phyloP scores from a whole-genome alignment of 2,113 vertebrate species.

The Capreolus pygargus region DNA sequence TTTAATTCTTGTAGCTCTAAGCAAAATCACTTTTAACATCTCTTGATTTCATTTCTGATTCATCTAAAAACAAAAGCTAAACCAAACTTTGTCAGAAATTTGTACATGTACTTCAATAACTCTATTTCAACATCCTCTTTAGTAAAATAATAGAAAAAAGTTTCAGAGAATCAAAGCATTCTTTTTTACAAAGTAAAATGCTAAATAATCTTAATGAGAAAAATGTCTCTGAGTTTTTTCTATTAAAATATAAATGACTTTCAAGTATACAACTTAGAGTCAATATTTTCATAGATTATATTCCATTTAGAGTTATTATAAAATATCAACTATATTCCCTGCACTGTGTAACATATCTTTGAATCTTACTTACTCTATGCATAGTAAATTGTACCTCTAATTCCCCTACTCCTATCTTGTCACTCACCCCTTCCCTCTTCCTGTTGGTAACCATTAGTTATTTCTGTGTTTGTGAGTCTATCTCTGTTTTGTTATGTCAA shows the following conservation, averaged over 20 bases:
- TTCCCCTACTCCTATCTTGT: not conserved
- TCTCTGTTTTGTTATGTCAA: not conserved
- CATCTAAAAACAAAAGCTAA: not conserved
- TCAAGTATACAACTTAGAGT: not conserved
- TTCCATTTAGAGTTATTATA: not conserved
- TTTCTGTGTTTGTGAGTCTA: not conserved
- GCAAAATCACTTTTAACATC: not conserved
- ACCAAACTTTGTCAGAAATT: not conserved
- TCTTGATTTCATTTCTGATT: not conserved
- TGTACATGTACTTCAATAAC: not conserved
- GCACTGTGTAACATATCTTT: not conserved
- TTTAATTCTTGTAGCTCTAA: not conserved
- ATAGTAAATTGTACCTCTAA: not conserved
- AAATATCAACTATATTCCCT: not conserved
- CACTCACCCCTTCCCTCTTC: too few relatives aligned
- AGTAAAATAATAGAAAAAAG: not conserved
- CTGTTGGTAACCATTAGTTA: not conserved
- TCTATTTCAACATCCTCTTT: not conserved
- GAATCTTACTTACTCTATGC: not conserved
- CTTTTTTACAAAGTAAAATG: conserved; percentile 15
- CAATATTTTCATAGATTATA: not conserved
- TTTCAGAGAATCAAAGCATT: conserved; percentile 5
- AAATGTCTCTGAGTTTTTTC: not conserved
- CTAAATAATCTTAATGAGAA: not conserved
- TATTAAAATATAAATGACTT: not conserved